Conservation (phyloP, 1,140 invertebrate species). For the Eriocheir sinensis region DNA sequence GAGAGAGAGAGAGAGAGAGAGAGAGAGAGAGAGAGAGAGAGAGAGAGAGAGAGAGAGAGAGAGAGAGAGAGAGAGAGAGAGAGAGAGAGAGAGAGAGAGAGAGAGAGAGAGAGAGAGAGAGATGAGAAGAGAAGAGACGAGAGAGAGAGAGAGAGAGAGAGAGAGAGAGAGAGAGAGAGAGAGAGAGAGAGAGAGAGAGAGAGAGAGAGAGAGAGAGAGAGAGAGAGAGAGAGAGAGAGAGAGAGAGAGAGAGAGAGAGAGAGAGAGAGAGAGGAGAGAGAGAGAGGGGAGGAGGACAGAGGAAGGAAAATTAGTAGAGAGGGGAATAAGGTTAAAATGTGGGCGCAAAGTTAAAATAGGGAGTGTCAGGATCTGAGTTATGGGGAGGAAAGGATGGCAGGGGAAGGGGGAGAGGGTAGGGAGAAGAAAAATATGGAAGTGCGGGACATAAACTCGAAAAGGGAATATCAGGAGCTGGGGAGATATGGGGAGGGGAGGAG, state of each 20-base stretch:
- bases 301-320: not conserved
- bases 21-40: conserved; percentile 14
- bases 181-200: conserved; percentile 32
- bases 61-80: conserved; percentile 37
- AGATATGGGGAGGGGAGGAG: too few relatives aligned
- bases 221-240: conserved; percentile 48
- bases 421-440: too few relatives aligned
- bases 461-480: too few relatives aligned
- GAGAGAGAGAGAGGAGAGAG: not conserved
- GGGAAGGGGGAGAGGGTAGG: not conserved
- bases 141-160: not conserved
- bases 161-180: not conserved
- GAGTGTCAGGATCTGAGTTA: not conserved
- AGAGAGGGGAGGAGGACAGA: not conserved
- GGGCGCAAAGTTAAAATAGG: too few relatives aligned
- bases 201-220: conserved; percentile 55
- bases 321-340: not conserved
- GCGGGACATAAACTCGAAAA: too few relatives aligned
- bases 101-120: not conserved
- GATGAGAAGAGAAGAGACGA: not conserved
- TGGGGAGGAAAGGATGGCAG: conserved; percentile 9
- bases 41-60: conserved; percentile 32
- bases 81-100: conserved; percentile 47
- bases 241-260: conserved; percentile 34
- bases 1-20: conserved; percentile 41